Evolutionary conservation across 1,140 invertebrate genomes (phyloP).

Genomic region (Rhagoletis zephyria): DNA sequence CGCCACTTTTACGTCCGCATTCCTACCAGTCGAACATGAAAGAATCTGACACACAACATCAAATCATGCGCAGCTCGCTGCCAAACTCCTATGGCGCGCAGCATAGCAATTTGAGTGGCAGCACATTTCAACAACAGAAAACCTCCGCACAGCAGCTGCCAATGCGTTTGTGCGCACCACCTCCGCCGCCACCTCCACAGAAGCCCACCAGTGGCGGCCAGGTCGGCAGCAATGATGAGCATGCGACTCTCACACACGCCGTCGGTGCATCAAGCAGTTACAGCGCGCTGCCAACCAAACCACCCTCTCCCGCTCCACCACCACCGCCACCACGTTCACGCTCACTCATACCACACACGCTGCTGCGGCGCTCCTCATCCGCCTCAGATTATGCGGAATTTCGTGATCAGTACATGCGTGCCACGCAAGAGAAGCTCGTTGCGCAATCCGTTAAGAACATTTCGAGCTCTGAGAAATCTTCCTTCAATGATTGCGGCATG

Average conservation of each 20-base stretch:
- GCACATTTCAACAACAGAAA: neutral
- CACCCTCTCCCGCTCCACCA: slow-evolving; percentile 73
- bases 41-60: slow-evolving; percentile 57
- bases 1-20: slow-evolving; percentile 63
- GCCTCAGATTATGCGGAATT: slow-evolving; percentile 80
- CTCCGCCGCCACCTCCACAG: neutral
- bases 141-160: neutral
- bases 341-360: slow-evolving; percentile 73
- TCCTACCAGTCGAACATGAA: slow-evolving; percentile 58
- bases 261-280: neutral
- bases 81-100: slow-evolving; percentile 64
- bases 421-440: slow-evolving; percentile 60
- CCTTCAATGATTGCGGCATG: slow-evolving; percentile 71
- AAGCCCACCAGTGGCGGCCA: neutral
- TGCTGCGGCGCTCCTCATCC: slow-evolving; percentile 79
- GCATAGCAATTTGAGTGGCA: neutral
- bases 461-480: slow-evolving; percentile 66
- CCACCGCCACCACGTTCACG: slow-evolving; percentile 77
- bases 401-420: slow-evolving; percentile 68
- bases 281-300: slow-evolving; percentile 35
- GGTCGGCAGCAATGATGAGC: neutral
- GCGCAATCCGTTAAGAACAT: slow-evolving; percentile 68
- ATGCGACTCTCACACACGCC: neutral
- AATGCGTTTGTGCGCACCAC: slow-evolving; percentile 58
- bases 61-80: slow-evolving; percentile 65